Percentiles rank a stretch among this genome's conserved stretches.
phyloP scores from a whole-genome alignment of 2,888 invertebrate species.

The Drosophila paracracens region DNA sequence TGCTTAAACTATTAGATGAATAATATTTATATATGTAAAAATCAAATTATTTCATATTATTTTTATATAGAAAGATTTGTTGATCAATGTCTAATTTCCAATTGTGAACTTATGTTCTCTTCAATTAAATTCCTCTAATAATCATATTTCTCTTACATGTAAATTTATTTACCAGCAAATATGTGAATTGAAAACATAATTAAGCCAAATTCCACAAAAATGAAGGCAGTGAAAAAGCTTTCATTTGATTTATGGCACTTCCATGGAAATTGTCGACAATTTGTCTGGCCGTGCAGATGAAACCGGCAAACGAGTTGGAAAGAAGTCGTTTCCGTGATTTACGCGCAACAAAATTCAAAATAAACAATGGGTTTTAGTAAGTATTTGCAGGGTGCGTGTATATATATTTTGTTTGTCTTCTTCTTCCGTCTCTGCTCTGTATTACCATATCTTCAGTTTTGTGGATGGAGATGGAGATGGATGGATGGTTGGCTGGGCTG shows the following conservation, averaged over 20 bases:
- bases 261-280: constrained; percentile 77
- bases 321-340: constrained; percentile 75
- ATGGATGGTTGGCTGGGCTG: neutral
- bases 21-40: neutral
- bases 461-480: constrained; percentile 13
- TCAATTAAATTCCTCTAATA: constrained; percentile 1
- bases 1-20: neutral
- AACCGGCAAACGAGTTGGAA: constrained; percentile 49
- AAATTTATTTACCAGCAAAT: constrained; percentile 28
- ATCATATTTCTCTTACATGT: constrained; percentile 11
- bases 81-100: neutral
- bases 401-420: neutral
- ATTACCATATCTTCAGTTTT: constrained; percentile 37
- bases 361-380: constrained; percentile 72
- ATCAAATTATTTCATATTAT: neutral
- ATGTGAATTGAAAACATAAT: constrained; percentile 55
- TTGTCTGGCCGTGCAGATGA: constrained; percentile 66
- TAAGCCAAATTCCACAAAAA: constrained; percentile 59
- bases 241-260: constrained; percentile 75
- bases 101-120: neutral
- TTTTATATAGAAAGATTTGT: neutral
- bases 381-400: constrained; percentile 47
- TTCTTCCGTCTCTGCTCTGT: neutral
- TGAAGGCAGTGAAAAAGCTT: constrained; percentile 42
- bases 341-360: constrained; percentile 75